Evolutionary conservation across 2,888 invertebrate genomes (phyloP), one percentile per base, ranked within the genome.

Genomic region (Amiota communis): DNA sequence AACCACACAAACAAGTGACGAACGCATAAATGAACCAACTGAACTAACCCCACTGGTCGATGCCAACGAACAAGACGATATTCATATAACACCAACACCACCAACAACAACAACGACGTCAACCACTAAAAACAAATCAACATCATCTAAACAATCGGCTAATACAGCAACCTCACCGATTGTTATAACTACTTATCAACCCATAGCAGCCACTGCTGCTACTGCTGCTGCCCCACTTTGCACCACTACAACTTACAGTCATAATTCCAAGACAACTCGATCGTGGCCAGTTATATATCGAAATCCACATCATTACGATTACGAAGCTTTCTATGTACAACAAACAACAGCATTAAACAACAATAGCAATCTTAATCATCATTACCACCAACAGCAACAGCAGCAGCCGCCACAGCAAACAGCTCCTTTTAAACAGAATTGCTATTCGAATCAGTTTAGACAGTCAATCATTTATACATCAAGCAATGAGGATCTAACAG

Each of bases 211-310:
- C 13, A 76, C 73, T 72, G 70, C 80, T 72, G 77, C 79, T 72
- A 74, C 82, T 59, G 74, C 75, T 61, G 69, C 76, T 9, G 68
- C 75, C 49, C 63, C 79, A 57, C 79, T 15, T 6, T 53, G 51
- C 51, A 74, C 76, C 75, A 80, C 78, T 74, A 82, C 85, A 73
- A 86, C 85, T 67, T 90, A 89, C 75, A 88, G 87, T 75, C 87
- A 89, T 77, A 89, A 89, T 77, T 87, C 89, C 36, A 89, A 87
- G 77, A 90, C 90, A 49, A 90, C 90, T 6, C 88, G 90, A 65
- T 90, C 89, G 76, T 90, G 90, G 90, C 90, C 90, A 0, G 90
- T 90, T n/a, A 90, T 90, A 71, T 89, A 89, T 79, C 86, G 89
- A 63, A 90, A 90, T 84, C 89, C 88, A 0, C 88, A 89, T 76